Evolutionary conservation across 2,797 vertebrate species (phyloP).

Genomic region (Neopelma chrysocephalum): DNA sequence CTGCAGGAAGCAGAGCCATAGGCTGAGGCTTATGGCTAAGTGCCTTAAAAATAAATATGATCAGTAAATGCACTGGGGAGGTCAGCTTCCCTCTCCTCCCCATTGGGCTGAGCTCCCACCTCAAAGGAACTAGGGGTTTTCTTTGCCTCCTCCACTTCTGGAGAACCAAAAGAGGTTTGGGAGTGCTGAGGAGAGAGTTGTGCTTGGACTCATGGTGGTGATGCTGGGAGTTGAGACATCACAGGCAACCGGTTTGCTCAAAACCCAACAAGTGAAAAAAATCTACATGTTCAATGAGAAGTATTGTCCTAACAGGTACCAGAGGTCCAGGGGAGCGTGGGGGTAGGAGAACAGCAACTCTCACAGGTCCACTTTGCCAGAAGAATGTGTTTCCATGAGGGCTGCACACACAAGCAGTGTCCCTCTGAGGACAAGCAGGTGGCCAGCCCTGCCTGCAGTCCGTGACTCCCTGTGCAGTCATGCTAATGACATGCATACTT

Average conservation of each 20-base stretch:
- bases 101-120: conserved; percentile 26
- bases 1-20: conserved; percentile 65
- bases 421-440: not conserved
- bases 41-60: conserved; percentile 53
- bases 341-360: not conserved
- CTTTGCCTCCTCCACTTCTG: conserved; percentile 3
- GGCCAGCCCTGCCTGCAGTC: not conserved
- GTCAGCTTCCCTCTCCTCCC: conserved; percentile 37
- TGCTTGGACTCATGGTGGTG: not conserved
- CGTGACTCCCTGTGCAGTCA: conserved; percentile 10
- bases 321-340: not conserved
- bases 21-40: conserved; percentile 51
- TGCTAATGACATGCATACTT: conserved; percentile 5
- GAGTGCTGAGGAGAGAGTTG: not conserved
- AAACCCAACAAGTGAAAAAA: not conserved
- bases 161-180: not conserved
- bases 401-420: not conserved
- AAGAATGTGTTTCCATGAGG: not conserved
- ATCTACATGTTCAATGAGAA: not conserved
- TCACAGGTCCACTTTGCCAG: not conserved
- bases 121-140: conserved; percentile 13
- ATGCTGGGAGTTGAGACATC: not conserved
- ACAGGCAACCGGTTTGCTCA: not conserved
- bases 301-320: not conserved
- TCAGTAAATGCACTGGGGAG: conserved; percentile 35